phyloP scores from a whole-genome alignment of 2,888 invertebrate genomes.

The Diaprepes abbreviatus region DNA sequence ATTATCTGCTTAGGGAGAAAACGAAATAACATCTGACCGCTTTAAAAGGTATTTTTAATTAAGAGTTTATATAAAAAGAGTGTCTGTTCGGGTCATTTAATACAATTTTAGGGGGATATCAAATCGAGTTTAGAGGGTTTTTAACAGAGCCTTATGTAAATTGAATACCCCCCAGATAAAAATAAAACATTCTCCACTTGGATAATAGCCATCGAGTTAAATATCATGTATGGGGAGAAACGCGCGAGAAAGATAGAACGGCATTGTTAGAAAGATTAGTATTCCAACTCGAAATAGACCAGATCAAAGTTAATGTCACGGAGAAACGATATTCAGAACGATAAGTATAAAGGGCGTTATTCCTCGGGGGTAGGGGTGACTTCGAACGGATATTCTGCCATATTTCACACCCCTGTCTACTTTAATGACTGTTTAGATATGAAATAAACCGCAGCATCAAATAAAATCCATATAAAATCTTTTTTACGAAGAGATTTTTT shows the following conservation, averaged over 20 bases:
- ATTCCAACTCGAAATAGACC: constrained; percentile 50
- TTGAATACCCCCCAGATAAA: constrained; percentile 30
- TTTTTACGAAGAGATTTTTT: constrained; percentile 45
- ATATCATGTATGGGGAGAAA: constrained; percentile 26
- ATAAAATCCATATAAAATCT: constrained; percentile 54
- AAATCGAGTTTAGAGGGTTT: constrained; percentile 12
- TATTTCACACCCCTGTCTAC: constrained; percentile 57
- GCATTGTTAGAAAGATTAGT: constrained; percentile 51
- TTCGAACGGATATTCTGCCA: constrained; percentile 55
- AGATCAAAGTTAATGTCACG: constrained; percentile 53
- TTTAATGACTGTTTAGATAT: constrained; percentile 56
- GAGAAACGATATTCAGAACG: constrained; percentile 51
- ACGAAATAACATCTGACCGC: not conserved
- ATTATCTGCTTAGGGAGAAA: constrained; percentile 5
- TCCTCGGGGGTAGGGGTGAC: constrained; percentile 51
- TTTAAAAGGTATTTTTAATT: constrained; percentile 14
- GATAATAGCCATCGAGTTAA: constrained; percentile 35
- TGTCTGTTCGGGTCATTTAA: constrained; percentile 18
- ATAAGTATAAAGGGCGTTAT: constrained; percentile 52
- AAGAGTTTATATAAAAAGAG: constrained; percentile 11
- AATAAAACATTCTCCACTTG: constrained; percentile 33
- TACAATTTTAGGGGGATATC: constrained; percentile 22
- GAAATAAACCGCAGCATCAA: constrained; percentile 55
- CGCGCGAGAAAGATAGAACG: constrained; percentile 29
- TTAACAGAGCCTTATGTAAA: constrained; percentile 25